Conservation (phyloP, 2,797 vertebrate species). For the Anabas testudineus region DNA sequence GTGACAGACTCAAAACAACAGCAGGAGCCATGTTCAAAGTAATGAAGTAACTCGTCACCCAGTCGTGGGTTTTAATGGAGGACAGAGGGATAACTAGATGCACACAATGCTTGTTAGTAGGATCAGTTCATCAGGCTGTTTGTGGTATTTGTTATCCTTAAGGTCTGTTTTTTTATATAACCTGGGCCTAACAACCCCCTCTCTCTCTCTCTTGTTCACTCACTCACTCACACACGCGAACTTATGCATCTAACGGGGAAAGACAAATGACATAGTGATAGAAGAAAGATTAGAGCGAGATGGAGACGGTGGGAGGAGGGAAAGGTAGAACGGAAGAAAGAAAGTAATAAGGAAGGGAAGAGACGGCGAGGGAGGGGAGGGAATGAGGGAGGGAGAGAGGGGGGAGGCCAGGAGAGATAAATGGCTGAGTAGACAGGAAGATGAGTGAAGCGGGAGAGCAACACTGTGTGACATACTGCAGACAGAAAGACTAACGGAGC, state of each 20-base stretch:
- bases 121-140: neutral
- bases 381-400: neutral
- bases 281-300: conserved; percentile 48
- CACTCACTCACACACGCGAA: conserved; percentile 1
- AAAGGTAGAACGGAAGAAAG: conserved; percentile 62
- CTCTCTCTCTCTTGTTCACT: neutral
- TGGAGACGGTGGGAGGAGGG: conserved; percentile 70
- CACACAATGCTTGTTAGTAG: neutral
- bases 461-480: conserved; percentile 81
- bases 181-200: neutral
- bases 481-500: conserved; percentile 80
- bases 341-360: conserved; percentile 59
- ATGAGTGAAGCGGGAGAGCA: conserved; percentile 77
- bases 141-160: neutral
- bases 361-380: conserved; percentile 12
- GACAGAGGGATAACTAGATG: neutral
- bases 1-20: neutral
- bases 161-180: conserved; percentile 16
- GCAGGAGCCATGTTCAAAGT: neutral
- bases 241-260: conserved; percentile 21
- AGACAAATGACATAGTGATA: conserved; percentile 60
- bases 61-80: neutral
- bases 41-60: neutral
- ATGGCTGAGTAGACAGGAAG: conserved; percentile 71
- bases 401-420: conserved; percentile 59